Conservation (phyloP, 2,797 vertebrate genomes). For the Alca torda region DNA sequence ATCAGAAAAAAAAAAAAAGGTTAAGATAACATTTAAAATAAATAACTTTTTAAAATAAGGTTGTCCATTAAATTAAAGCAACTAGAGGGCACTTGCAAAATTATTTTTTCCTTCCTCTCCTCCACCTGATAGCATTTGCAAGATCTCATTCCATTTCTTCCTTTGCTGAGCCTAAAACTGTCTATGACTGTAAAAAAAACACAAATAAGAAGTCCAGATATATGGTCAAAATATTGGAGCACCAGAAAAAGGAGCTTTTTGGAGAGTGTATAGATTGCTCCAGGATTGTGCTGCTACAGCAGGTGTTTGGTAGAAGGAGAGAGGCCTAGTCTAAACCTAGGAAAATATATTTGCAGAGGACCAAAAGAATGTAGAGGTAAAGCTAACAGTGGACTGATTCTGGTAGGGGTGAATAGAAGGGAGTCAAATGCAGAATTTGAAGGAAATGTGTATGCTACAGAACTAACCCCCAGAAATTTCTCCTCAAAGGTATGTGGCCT, state of each 20-base stretch:
- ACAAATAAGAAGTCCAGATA: not conserved
- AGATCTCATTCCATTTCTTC: not conserved
- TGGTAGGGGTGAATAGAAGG: not conserved
- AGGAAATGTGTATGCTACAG: not conserved
- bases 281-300: not conserved
- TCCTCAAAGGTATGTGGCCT: fast-evolving
- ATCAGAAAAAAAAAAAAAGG: not conserved
- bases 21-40: not conserved
- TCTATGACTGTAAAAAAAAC: not conserved
- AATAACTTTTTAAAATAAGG: not conserved
- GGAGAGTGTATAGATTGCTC: not conserved
- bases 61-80: not conserved
- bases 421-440: not conserved
- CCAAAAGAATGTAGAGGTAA: not conserved
- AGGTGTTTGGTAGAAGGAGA: not conserved
- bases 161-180: not conserved
- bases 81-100: not conserved
- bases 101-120: not conserved
- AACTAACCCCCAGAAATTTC: not conserved
- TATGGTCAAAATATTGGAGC: not conserved
- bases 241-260: not conserved
- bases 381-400: not conserved
- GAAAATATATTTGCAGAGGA: not conserved
- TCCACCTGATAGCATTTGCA: not conserved
- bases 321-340: not conserved